Base-by-base conservation (phyloP, 2,888 invertebrate genomes). In the Fabriciana adippe region DNA sequence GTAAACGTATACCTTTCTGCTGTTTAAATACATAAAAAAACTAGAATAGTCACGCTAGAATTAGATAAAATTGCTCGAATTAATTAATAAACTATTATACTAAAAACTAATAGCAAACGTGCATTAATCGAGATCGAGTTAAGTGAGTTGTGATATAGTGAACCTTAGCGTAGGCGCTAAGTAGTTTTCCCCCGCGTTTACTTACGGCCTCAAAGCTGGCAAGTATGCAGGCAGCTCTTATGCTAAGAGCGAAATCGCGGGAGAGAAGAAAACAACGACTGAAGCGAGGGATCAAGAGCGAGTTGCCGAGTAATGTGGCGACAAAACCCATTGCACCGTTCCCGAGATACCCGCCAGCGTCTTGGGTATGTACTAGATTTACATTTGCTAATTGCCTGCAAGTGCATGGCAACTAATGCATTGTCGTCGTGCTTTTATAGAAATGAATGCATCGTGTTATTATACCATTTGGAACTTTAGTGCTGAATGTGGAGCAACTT, bases 141-240 rank as follows among this genome's bases (percentile, higher is more conserved):
- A 51, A 70, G 73, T 74, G 74, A 68, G 51, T 55, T 72, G 72
- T 71, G 67, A 63, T 61, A n/a, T 60, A 47, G 66, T 66, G 61
- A 55, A 66, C 51, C 66, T 68, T 67, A 73, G 71, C 71, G 53
- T 48, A 69, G 69, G 73, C 78, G 80, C 81, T 84, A 77, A 83
- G 78, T 70, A 69, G 69, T 82, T 81, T 79, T 74, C 77, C 77
- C 78, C 79, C 78, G 78, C 71, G 84, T 78, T 83, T 73, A 76
- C 75, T 72, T 60, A 83, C 81, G 84, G 89, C 88, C 84, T 85
- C 88, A 90, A 92, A 89, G 86, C 92, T 92, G 93, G 95, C 95
- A 94, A 95, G 95, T 88, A 97, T 97, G 97, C 97, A 97, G 95
- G 97, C 97, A 94, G 97, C 97, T 94, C 95, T 97, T 94, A 96